phyloP scores from a whole-genome alignment of 1,140 invertebrate genomes.

The Pseudomyrmex dendroicus region DNA sequence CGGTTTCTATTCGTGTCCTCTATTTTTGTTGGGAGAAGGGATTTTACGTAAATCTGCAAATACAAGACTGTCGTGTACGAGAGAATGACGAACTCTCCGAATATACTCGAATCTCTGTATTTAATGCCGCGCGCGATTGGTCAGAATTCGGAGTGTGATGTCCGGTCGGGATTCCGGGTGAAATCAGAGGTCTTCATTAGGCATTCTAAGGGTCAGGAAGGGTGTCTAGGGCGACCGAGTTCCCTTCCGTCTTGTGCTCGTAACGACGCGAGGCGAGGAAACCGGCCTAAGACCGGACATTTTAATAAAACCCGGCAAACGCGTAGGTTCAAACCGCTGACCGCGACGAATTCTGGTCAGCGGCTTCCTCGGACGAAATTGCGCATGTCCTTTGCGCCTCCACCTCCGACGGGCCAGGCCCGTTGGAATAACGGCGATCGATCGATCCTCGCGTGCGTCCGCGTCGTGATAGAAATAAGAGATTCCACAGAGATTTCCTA shows the following conservation, averaged over 20 bases:
- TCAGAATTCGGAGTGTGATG: constrained; percentile 39
- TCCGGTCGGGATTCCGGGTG: constrained; percentile 1
- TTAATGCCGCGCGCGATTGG: constrained; percentile 60
- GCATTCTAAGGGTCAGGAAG: constrained; percentile 76
- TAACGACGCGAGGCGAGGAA: constrained; percentile 66
- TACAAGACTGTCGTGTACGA: not conserved
- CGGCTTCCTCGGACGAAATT: constrained; percentile 79
- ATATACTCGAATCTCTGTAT: constrained; percentile 23
- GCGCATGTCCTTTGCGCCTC: constrained; percentile 77
- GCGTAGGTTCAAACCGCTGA: constrained; percentile 78
- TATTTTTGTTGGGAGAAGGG: not conserved
- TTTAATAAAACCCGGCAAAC: constrained; percentile 84
- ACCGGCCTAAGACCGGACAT: constrained; percentile 81
- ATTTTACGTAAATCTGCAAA: constrained; percentile 21
- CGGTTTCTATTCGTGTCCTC: not conserved
- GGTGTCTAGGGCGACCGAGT: constrained; percentile 60
- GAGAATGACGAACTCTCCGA: constrained; percentile 20
- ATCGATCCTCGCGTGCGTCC: constrained; percentile 74
- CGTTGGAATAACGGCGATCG: constrained; percentile 73
- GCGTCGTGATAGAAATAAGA: constrained; percentile 47
- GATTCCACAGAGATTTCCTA: constrained; percentile 46
- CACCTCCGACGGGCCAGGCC: constrained; percentile 55
- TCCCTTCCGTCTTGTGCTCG: constrained; percentile 70
- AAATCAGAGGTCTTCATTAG: constrained; percentile 81
- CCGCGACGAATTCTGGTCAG: constrained; percentile 78